phyloP scores from a whole-genome alignment of 2,113 vertebrate genomes.

The Vidua macroura region DNA sequence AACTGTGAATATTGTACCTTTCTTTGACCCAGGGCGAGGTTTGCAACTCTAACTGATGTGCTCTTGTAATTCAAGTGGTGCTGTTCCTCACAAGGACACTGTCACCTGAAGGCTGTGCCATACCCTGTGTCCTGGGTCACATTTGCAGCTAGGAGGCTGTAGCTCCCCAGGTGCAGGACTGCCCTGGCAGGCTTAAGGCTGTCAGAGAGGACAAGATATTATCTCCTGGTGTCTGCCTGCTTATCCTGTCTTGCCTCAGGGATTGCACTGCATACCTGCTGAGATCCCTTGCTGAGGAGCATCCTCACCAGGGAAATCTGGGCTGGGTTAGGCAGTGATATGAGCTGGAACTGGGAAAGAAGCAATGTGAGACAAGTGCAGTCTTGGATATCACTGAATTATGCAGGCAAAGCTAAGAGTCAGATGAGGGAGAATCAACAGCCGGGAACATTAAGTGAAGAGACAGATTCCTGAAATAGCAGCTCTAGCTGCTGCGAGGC shows the following conservation, averaged over 20 bases:
- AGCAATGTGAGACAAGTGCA: neutral
- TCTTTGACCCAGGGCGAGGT: neutral
- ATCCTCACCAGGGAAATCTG: neutral
- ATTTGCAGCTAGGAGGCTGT: neutral
- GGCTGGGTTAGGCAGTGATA: neutral
- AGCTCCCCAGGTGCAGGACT: neutral
- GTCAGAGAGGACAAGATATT: neutral
- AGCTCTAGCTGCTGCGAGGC: conserved; percentile 1
- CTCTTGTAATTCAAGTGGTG: neutral
- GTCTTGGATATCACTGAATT: conserved; percentile 1
- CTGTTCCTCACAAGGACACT: neutral
- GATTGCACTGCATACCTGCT: neutral
- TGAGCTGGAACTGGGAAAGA: neutral
- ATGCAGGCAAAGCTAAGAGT: neutral
- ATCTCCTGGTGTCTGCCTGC: neutral
- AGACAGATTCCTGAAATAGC: conserved; percentile 60
- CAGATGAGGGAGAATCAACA: neutral
- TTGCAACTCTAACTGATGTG: neutral
- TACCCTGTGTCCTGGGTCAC: neutral
- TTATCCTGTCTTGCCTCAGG: neutral
- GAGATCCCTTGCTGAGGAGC: neutral
- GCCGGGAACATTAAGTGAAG: neutral
- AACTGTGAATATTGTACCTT: neutral
- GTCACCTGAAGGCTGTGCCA: neutral
- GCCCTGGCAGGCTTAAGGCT: neutral